A percentile compares a stretch with the other conserved stretches of the same genome.
Conservation (phyloP, 1,140 invertebrate genomes). For the Anagrus nilaparvatae region DNA sequence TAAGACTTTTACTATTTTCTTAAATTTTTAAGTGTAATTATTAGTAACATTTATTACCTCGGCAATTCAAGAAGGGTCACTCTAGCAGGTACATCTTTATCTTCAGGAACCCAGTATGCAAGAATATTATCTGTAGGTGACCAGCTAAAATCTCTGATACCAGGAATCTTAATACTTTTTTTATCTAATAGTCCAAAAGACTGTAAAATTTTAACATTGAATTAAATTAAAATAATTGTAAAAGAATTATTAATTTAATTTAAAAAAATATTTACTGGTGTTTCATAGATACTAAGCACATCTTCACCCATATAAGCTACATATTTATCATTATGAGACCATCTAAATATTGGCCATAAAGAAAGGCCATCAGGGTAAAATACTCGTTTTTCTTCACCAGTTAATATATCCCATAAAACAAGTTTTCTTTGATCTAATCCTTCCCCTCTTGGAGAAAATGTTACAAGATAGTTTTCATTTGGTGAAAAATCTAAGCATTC, state of each 20-base stretch:
- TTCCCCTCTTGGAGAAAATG: conserved; percentile 72
- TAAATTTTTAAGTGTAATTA: neutral
- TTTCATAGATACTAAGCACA: conserved; percentile 89
- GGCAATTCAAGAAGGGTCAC: conserved; percentile 78
- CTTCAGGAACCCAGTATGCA: conserved; percentile 98
- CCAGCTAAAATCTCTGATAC: conserved; percentile 94
- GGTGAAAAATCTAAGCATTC: conserved; percentile 97
- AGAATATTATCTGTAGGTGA: conserved; percentile 94
- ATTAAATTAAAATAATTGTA: neutral
- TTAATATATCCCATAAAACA: conserved; percentile 90
- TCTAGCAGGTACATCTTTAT: conserved; percentile 81
- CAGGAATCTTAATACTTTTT: conserved; percentile 87
- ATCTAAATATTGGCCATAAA: conserved; percentile 89
- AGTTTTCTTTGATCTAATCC: conserved; percentile 58
- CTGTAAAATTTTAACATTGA: conserved; percentile 36
- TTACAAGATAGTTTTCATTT: conserved; percentile 92
- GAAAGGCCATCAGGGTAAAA: conserved; percentile 77
- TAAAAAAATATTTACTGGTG: conserved; percentile 60
- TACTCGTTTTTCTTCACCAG: conserved; percentile 83
- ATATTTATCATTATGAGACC: conserved; percentile 95
- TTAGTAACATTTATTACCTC: conserved; percentile 41
- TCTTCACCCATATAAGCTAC: conserved; percentile 83
- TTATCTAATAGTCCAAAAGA: conserved; percentile 88
- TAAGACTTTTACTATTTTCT: neutral
- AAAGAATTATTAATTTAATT: conserved; percentile 1